These are phyloP conservation scores for Cephalopachus bancanus DNA, from an alignment of 2,797 vertebrate species.

Conservation along the genomic window DNA sequence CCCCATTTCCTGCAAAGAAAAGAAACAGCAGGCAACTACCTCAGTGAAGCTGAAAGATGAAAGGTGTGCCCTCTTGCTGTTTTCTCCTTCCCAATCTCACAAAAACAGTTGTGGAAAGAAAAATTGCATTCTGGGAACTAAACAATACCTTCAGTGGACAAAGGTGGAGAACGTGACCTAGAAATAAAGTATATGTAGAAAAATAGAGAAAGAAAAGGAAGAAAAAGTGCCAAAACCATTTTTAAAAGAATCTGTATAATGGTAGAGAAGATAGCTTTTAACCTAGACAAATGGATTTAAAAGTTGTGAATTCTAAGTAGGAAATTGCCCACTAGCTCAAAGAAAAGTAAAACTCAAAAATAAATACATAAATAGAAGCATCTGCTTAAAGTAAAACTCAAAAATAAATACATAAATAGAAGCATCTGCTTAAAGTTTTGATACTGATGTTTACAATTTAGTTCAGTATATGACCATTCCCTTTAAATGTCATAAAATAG, in stretches of 20 bases:
- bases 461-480: neutral
- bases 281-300: neutral
- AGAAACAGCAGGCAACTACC: neutral
- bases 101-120: neutral
- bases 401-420: neutral
- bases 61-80: neutral
- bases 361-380: neutral
- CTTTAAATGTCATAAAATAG: neutral
- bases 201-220: neutral
- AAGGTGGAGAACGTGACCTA: neutral
- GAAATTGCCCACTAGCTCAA: neutral
- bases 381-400: neutral
- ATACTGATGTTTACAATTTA: neutral
- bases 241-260: neutral
- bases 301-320: neutral
- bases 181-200: neutral
- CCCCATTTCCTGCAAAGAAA: neutral
- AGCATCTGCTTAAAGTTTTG: neutral
- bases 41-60: neutral
- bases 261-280: neutral
- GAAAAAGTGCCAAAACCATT: neutral
- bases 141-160: neutral
- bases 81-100: neutral
- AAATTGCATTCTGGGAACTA: neutral
- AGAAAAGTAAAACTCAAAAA: neutral